Percentiles rank a stretch among this genome's conserved stretches.
phyloP scores from a whole-genome alignment of 2,888 invertebrate genomes.

The Odontomyia ornata region DNA sequence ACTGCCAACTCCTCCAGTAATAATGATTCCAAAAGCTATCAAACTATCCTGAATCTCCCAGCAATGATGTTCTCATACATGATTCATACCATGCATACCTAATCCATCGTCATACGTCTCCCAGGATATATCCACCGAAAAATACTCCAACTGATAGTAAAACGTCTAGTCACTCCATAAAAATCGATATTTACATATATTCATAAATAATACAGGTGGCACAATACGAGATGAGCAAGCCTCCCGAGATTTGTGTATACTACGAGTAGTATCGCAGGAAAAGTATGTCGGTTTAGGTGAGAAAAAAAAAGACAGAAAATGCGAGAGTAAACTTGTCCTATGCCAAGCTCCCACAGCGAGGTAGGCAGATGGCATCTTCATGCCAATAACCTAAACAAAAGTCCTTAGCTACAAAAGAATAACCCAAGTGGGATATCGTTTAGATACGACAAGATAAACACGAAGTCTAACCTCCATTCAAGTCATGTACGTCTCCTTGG shows the following conservation, averaged over 20 bases:
- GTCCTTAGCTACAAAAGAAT: conserved; percentile 9
- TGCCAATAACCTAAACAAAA: conserved; percentile 38
- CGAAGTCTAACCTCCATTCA: not conserved
- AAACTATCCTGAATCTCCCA: not conserved
- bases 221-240: not conserved
- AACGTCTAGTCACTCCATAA: conserved; percentile 7
- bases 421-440: not conserved
- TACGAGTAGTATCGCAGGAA: not conserved
- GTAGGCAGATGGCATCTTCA: not conserved
- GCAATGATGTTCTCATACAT: conserved; percentile 4
- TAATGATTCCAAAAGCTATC: not conserved
- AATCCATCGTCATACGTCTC: not conserved
- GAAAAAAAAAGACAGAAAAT: too few species aligned
- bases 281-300: not conserved
- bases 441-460: not conserved
- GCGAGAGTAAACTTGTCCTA: conserved; percentile 8
- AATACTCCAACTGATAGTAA: conserved; percentile 12
- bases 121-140: not conserved
- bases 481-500: not conserved
- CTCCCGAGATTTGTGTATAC: not conserved
- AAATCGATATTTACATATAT: conserved; percentile 22
- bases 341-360: conserved; percentile 8
- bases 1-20: too few species aligned
- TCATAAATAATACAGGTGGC: not conserved
- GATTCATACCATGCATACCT: not conserved